Conservation (phyloP, 2,797 vertebrate species). For the Betta splendens region DNA sequence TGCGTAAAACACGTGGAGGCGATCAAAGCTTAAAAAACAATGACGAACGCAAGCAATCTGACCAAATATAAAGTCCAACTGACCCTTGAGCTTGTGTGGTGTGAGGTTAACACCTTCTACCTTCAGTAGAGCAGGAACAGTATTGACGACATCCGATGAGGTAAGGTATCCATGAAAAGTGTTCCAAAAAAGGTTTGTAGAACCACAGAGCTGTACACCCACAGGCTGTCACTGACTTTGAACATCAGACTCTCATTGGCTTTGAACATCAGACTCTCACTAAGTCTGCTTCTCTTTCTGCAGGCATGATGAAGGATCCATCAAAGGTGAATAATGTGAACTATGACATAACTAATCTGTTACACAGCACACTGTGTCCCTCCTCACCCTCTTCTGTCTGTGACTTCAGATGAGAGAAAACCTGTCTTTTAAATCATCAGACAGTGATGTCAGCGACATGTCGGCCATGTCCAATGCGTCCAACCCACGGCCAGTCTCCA, state of each 20-base stretch:
- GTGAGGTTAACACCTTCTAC: no score
- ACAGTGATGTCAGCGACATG: slow-evolving; percentile 92
- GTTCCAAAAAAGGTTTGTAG: no score
- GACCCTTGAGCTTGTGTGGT: no score
- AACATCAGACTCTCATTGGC: not conserved
- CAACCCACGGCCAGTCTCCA: slow-evolving; percentile 84
- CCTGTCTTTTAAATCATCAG: slow-evolving; percentile 90
- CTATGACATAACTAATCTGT: not conserved
- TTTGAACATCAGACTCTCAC: not conserved
- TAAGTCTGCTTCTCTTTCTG: slow-evolving; percentile 14
- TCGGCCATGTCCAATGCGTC: slow-evolving; percentile 89
- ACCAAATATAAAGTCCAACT: no score
- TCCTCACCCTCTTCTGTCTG: slow-evolving; percentile 18
- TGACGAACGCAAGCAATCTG: no score
- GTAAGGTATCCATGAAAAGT: no score
- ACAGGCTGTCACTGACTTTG: no score
- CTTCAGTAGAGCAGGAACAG: no score
- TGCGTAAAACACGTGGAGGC: no score
- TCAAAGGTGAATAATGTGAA: slow-evolving; percentile 48
- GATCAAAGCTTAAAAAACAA: no score
- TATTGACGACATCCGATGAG: no score
- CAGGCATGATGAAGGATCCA: slow-evolving; percentile 63
- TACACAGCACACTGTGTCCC: not conserved
- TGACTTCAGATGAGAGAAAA: slow-evolving; percentile 83
- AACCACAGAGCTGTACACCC: no score